Conservation (phyloP, 2,113 vertebrate species). For the Strix uralensis region DNA sequence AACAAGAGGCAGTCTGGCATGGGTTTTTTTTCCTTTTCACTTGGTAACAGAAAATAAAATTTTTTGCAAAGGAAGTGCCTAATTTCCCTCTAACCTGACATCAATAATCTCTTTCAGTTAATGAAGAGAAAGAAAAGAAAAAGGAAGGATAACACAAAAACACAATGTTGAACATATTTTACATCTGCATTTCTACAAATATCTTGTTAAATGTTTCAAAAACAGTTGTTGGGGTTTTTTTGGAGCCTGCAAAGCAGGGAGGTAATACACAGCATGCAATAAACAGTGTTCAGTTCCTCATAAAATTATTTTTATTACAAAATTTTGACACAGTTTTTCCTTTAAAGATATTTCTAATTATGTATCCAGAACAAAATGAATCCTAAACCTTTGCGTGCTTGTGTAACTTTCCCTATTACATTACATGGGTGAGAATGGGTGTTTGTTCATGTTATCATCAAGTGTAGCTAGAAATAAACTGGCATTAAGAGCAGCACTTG, state of each 20-base stretch:
- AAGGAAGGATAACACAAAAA: not conserved
- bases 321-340: not conserved
- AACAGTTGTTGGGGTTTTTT: fast-evolving
- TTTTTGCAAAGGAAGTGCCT: not conserved
- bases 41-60: not conserved
- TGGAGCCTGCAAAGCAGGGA: not conserved
- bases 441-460: not conserved
- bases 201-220: not conserved
- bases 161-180: not conserved
- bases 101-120: not conserved
- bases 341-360: not conserved
- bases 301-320: not conserved
- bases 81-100: not conserved
- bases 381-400: not conserved
- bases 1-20: not conserved
- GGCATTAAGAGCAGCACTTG: not conserved
- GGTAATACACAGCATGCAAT: not conserved
- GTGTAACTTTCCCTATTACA: not conserved
- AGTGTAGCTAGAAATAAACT: not conserved
- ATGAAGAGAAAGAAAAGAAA: not conserved
- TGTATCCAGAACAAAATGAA: not conserved
- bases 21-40: too few species aligned
- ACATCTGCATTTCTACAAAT: not conserved
- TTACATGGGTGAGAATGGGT: fast-evolving
- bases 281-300: not conserved